Base-by-base conservation (phyloP, 2,113 vertebrate species). In the Onychostoma macrolepis region DNA sequence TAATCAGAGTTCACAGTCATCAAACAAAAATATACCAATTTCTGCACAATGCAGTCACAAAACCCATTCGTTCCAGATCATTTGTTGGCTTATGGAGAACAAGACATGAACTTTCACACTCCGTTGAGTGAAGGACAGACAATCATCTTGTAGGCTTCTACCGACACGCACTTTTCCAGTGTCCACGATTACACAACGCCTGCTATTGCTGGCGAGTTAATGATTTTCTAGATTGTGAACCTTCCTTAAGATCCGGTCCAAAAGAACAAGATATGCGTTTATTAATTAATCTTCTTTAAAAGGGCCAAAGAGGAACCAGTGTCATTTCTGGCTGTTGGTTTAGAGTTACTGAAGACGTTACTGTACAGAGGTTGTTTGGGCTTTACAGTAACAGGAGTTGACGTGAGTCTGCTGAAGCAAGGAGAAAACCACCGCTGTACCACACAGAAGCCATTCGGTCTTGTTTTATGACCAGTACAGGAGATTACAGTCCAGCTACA, bases 31-130 rank as follows among this genome's bases (percentile, higher is more conserved):
- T 43, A 48, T 28, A 43, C 21, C 2, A 21, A 74, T 74, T 74
- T 41, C 36, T 74, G 36, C n/a, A 45, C 72, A 76, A 75, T 15
- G 72, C 24, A 28, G 74, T 76, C 41, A 26, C n/a, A 77, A 53
- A 78, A 30, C 45, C 76, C 76, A 78, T 33, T 78, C 3, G 76
- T 53, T 78, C 26, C 76, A 33, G 26, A 50, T 9, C 28, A 53
- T 53, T 78, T 77, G 50, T 17, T 48, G 74, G 41, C 74, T 77
- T 30, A 48, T 77, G n/a, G 43, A 77, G 74, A n/a, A 26, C 50
- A 77, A 77, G 43, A 77, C 43, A 76, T 48, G 74, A 48, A 76
- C 74, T 76, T 76, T 48, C 74, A 76, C 38, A 48, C 1, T 76
- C 21, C 2, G 6, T 6, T 48, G 24, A 76, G 38, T 45, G 74